Evolutionary conservation across 2,888 invertebrate species (phyloP).

Genomic region (Euphydryas editha): DNA sequence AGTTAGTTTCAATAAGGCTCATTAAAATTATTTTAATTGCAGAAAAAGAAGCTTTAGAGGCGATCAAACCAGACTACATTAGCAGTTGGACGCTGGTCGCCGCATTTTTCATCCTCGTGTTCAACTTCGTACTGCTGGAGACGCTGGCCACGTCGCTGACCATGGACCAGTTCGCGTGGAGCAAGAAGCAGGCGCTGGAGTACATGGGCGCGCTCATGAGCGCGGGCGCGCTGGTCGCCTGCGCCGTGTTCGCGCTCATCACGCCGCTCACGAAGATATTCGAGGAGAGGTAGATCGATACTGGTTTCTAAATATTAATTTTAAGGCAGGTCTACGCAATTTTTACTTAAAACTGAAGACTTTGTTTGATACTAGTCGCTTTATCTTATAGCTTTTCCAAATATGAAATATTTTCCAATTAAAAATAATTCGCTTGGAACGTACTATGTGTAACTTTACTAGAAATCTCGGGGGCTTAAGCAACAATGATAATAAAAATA

Average conservation of each 20-base stretch:
- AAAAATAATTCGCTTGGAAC: no score
- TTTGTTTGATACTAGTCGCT: no score
- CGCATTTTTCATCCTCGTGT: conserved; percentile 92
- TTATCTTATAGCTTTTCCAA: no score
- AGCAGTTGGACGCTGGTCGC: conserved; percentile 90
- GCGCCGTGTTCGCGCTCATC: conserved; percentile 88
- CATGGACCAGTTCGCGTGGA: conserved; percentile 96
- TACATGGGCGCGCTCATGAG: conserved; percentile 94
- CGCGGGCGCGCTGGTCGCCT: conserved; percentile 90
- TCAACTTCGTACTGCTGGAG: conserved; percentile 94
- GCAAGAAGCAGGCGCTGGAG: conserved; percentile 88
- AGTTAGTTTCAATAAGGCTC: background rate
- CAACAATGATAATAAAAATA: no score
- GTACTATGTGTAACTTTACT: no score
- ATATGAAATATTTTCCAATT: no score
- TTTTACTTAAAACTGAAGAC: no score
- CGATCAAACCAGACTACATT: conserved; percentile 87
- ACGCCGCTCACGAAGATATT: conserved; percentile 88
- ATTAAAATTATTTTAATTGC: conserved; percentile 49
- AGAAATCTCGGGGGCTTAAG: no score
- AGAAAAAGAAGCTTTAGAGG: conserved; percentile 89
- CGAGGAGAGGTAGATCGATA: conserved; percentile 85
- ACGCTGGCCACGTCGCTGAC: conserved; percentile 92
- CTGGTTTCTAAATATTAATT: background rate
- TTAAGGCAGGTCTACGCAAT: no score